Base-by-base conservation (phyloP, 2,113 vertebrate genomes). In the Paraplagusia blochii region DNA sequence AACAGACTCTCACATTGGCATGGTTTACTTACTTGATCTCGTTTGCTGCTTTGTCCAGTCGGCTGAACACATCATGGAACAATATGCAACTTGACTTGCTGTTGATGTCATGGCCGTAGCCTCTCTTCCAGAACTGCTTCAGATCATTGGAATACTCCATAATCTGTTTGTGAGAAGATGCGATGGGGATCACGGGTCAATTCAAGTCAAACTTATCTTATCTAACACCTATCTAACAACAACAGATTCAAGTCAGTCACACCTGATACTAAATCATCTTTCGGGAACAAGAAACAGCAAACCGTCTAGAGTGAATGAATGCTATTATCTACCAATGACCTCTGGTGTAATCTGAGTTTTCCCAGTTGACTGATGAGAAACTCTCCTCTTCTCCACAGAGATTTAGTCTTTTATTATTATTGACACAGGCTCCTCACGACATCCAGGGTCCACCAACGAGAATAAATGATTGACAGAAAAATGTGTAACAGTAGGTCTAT, bases 91-190 rank as follows among this genome's bases (percentile, higher is more conserved):
- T 98, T 14, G 97, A 92, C 16, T 93, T 93, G 69, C 94, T 93
- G 46, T 96, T 98, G 70, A 99, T 98, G 12, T 93, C 87, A 6
- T 95, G 88, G 4, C 97, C 95, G 10, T 96, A 95, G 7, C 90
- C 90, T 79, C 95, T 90, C 85, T 99, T 98, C 95, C 96, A 99
- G 76, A 93, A 99, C 0, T 98, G 96, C 56, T 97, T 98, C 68
- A 99, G 83, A 74, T 99, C 97, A 1, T 91, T 93, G 53, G 93
- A 83, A 58, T 98, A 99, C 60, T 99, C 96, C 83, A 99, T 79
- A 10, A 95, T 91, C 97, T 99, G 60, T 74, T 45, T 19, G 53
- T 44, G 3, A 39, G 58, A 18, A 79, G 0, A 18, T 11, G 1
- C 9, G 1, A 22, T 5, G 42, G 13, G 4, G 4, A 35, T 3